Conservation (phyloP, 1,140 invertebrate species). For the Philaenus spumarius region DNA sequence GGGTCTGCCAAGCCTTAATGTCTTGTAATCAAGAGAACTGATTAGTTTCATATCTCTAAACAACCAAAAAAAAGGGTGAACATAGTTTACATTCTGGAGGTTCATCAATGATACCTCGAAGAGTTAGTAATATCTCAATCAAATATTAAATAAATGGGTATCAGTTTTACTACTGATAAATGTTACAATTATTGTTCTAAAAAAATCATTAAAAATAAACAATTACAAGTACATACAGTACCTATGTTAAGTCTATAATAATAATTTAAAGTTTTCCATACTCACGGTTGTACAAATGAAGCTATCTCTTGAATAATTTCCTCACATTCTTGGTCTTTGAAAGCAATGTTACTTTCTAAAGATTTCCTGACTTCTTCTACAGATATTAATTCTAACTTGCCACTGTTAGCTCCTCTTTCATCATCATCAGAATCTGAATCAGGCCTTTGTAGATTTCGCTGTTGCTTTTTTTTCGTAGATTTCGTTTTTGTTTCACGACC, state of each 20-base stretch:
- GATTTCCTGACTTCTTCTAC: constrained; percentile 58
- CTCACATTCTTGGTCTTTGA: constrained; percentile 43
- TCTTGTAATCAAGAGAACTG: no score
- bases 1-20: no score
- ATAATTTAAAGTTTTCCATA: no score
- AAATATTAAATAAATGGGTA: neutral
- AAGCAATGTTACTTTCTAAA: constrained; percentile 49
- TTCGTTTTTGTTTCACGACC: constrained; percentile 94
- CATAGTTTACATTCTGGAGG: no score
- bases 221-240: neutral
- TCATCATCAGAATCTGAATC: constrained; percentile 50
- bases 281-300: constrained; percentile 50
- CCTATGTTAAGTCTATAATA: no score
- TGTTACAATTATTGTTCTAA: neutral
- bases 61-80: no score
- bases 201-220: neutral
- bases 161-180: neutral
- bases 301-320: constrained; percentile 40
- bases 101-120: no score
- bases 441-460: constrained; percentile 41
- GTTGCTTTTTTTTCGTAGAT: constrained; percentile 73
- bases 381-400: constrained; percentile 55
- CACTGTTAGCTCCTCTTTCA: constrained; percentile 37
- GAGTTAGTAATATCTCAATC: neutral
- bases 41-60: no score